phyloP scores from a whole-genome alignment of 1,140 invertebrate genomes.

The Cataglyphis hispanica region DNA sequence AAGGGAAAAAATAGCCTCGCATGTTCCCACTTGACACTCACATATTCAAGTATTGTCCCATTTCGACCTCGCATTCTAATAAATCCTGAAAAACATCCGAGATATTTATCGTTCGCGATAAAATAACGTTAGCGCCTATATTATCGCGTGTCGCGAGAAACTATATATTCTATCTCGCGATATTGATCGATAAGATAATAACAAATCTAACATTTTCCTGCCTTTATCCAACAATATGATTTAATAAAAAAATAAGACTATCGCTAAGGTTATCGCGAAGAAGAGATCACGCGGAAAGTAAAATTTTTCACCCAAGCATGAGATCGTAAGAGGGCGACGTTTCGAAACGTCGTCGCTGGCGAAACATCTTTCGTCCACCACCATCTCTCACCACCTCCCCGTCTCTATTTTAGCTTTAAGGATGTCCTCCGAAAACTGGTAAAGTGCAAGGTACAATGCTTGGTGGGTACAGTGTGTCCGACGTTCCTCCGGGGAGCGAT shows the following conservation, averaged over 20 bases:
- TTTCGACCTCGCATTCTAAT: constrained; percentile 42
- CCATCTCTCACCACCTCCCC: constrained; percentile 14
- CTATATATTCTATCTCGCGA: constrained; percentile 7
- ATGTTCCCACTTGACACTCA: constrained; percentile 30
- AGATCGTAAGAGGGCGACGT: constrained; percentile 18
- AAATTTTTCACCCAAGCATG: background rate
- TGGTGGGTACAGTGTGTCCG: constrained; percentile 81
- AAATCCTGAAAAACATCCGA: constrained; percentile 1
- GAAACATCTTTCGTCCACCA: constrained; percentile 28
- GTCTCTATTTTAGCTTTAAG: constrained; percentile 49
- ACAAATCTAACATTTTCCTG: background rate
- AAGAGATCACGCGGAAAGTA: background rate
- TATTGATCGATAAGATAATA: constrained; percentile 32
- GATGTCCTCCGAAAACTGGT: constrained; percentile 69
- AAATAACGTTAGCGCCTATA: constrained; percentile 8
- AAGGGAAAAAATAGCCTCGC: constrained; percentile 41
- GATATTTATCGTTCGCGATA: constrained; percentile 45
- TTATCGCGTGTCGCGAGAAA: background rate
- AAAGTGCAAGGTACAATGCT: constrained; percentile 77
- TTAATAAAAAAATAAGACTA: constrained; percentile 17
- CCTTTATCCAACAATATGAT: constrained; percentile 3
- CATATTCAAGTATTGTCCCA: constrained; percentile 23
- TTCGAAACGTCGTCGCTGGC: background rate
- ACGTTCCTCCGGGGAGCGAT: constrained; percentile 86
- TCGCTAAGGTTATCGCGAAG: background rate